Base-by-base conservation (phyloP, 2,113 vertebrate species). In the Leucoraja erinaceus region DNA sequence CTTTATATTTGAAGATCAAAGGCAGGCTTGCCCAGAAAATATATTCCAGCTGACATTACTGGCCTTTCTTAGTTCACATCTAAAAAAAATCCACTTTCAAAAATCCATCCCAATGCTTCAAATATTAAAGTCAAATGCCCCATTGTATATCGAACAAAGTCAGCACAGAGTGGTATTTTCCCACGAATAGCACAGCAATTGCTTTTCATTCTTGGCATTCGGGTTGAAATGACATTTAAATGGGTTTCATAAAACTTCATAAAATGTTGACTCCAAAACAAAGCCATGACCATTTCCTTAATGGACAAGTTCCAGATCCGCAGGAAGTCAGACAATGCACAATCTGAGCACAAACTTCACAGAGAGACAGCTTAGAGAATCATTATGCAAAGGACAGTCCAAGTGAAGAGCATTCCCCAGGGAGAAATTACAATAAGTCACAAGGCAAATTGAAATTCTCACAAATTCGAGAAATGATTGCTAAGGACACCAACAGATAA, bases 231-330 rank as follows among this genome's bases (percentile, higher is more conserved):
- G 4, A 61, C 25, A n/a, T 88, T 28, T 88, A 88, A 88, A 59
- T 63, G 28, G 28, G 28, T 88, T 88, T 88, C 59, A 66, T 88
- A 88, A 88, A 59, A 2, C 14, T 88, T 88, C 83, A 88, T 63
- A 88, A 88, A 88, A 66, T 31, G 59, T 66, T 88, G 83, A n/a
- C 83, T 31, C 59, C n/a, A n/a, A 63, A 88, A 61, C n/a, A 88
- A 79, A 88, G 59, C 59, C 83, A 88, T 7, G 28, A 88, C 9
- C 61, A 88, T 88, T 59, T 88, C 28, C n/a, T 88, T 88, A 88
- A 88, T 88, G 63, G 61, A 66, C 61, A 61, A 88, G 59, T 61
- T 63, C n/a, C n/a, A 12, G 31, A 63, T 66, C 28, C 28, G n/a
- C 83, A 88, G 83, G 83, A 88, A 88, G 59, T 88, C 31, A 63